Conservation (phyloP, 2,113 vertebrate genomes). For the Gasterosteus nipponicus region DNA sequence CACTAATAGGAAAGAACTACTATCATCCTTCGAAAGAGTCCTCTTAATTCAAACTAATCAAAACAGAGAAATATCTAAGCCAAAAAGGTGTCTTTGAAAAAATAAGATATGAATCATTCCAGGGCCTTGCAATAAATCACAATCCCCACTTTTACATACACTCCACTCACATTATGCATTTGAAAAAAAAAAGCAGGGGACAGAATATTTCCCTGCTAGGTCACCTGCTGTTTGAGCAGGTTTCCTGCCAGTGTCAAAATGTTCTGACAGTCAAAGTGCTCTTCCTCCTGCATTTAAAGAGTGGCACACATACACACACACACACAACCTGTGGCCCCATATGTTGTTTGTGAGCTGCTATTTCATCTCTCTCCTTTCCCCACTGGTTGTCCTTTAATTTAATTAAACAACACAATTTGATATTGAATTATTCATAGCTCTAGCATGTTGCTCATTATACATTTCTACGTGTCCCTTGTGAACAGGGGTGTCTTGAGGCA, state of each 20-base stretch:
- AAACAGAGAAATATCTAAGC: neutral
- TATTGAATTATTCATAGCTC: neutral
- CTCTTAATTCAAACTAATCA: neutral
- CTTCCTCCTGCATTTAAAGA: conserved; percentile 33
- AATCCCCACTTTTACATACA: conserved; percentile 7
- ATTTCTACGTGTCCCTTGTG: conserved; percentile 21
- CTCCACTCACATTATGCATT: conserved; percentile 26
- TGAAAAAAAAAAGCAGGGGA: conserved; percentile 33
- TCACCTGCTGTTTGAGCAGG: conserved; percentile 37
- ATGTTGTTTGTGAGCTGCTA: conserved; percentile 14
- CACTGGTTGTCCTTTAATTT: conserved; percentile 2
- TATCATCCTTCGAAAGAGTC: neutral
- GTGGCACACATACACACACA: neutral
- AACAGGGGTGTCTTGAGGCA: conserved; percentile 89
- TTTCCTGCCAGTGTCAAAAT: conserved; percentile 56
- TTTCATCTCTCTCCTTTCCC: neutral
- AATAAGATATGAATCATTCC: conserved; percentile 14
- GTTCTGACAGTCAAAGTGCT: conserved; percentile 43
- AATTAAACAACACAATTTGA: neutral
- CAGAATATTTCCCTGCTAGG: conserved; percentile 23
- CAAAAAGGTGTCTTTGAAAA: conserved; percentile 7
- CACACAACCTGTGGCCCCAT: neutral
- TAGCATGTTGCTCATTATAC: conserved; percentile 8
- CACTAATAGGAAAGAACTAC: neutral
- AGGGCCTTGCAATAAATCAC: neutral